Conservation (phyloP, 2,888 invertebrate species). For the Stenolophus ochropezus region DNA sequence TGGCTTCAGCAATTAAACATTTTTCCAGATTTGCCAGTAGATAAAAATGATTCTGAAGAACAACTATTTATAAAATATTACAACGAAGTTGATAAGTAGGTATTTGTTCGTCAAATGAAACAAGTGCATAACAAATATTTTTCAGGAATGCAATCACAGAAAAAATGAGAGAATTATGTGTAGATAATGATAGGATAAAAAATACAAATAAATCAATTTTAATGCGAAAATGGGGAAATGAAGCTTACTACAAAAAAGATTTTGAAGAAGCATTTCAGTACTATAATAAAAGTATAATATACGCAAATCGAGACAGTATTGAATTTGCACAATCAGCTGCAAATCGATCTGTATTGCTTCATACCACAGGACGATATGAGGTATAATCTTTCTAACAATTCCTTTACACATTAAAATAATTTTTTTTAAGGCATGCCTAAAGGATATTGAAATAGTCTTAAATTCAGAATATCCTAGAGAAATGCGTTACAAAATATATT, state of each 20-base stretch:
- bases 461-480: constrained; percentile 40
- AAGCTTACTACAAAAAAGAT: not conserved
- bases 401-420: not conserved
- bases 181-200: not conserved
- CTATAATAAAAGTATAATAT: constrained; percentile 78
- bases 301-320: constrained; percentile 76
- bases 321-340: constrained; percentile 78
- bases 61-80: not conserved
- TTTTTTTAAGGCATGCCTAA: constrained; percentile 10
- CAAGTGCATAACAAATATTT: not conserved
- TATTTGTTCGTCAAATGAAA: not conserved
- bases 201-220: not conserved
- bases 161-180: not conserved
- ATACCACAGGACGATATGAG: constrained; percentile 76
- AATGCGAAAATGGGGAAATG: constrained; percentile 22
- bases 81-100: not conserved
- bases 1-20: too few species aligned
- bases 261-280: constrained; percentile 65
- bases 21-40: too few species aligned
- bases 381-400: constrained; percentile 71
- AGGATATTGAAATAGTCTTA: constrained; percentile 7
- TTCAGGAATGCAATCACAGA: not conserved
- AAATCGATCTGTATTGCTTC: constrained; percentile 83
- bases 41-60: not conserved
- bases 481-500: constrained; percentile 19